phyloP scores from a whole-genome alignment of 2,888 invertebrate genomes.

The Spodoptera picta region DNA sequence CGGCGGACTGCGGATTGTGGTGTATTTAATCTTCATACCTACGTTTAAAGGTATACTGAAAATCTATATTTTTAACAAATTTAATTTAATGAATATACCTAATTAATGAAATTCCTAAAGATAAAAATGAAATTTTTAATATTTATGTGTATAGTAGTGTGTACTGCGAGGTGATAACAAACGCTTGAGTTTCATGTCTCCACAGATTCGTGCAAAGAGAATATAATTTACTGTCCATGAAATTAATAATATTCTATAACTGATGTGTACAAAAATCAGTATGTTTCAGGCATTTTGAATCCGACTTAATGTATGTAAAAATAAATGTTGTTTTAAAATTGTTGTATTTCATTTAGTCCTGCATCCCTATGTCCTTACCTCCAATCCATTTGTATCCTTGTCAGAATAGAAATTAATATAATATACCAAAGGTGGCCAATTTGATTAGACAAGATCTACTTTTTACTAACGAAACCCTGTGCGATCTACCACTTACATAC shows the following conservation, averaged over 20 bases:
- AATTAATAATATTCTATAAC: slow-evolving; percentile 82
- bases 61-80: slow-evolving; percentile 88
- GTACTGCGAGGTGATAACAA: slow-evolving; percentile 79
- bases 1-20: slow-evolving; percentile 71
- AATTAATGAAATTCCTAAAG: slow-evolving; percentile 86
- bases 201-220: slow-evolving; percentile 77
- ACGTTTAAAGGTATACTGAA: slow-evolving; percentile 82
- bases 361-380: slow-evolving; percentile 3
- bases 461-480: too few relatives aligned
- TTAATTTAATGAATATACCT: slow-evolving; percentile 82
- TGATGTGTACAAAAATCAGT: slow-evolving; percentile 88
- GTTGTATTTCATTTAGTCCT: slow-evolving; percentile 76
- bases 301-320: slow-evolving; percentile 89
- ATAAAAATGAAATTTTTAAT: slow-evolving; percentile 85
- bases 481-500: too few relatives aligned
- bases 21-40: slow-evolving; percentile 78
- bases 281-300: slow-evolving; percentile 89
- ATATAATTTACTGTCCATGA: slow-evolving; percentile 86
- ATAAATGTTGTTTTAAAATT: slow-evolving; percentile 89
- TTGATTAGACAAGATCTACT: too few relatives aligned
- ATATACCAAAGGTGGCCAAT: slow-evolving; percentile 15
- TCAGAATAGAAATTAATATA: slow-evolving; percentile 37
- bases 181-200: slow-evolving; percentile 78
- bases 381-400: neutral
- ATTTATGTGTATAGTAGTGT: slow-evolving; percentile 85